Evolutionary conservation across 2,888 invertebrate species (phyloP).

Genomic region (Incurvaria masculella): DNA sequence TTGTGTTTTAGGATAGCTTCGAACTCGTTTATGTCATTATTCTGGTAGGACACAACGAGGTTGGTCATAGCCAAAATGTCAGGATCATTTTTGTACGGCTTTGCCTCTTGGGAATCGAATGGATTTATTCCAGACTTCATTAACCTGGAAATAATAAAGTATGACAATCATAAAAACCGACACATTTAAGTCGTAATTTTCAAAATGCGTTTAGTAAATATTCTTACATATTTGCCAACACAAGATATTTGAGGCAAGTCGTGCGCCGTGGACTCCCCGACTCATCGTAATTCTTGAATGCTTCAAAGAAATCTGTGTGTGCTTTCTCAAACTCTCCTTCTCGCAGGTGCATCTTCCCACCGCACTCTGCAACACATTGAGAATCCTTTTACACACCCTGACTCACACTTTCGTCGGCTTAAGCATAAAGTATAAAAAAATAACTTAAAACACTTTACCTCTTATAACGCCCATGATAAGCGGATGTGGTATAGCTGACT

Average conservation of each 20-base stretch:
- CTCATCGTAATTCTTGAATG: slow-evolving; percentile 99
- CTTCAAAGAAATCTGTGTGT: slow-evolving; percentile 99
- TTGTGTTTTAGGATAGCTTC: slow-evolving; percentile 94
- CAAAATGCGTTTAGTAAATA: neutral
- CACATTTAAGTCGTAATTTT: too few species aligned
- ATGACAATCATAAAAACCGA: neutral
- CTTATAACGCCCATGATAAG: slow-evolving; percentile 99
- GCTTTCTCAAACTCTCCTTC: slow-evolving; percentile 99
- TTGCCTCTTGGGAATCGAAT: slow-evolving; percentile 99
- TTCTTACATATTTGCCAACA: slow-evolving; percentile 96
- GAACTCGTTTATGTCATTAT: slow-evolving; percentile 97
- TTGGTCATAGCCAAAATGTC: slow-evolving; percentile 99
- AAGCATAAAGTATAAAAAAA: neutral
- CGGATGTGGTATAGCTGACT: slow-evolving; percentile 99
- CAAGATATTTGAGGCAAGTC: slow-evolving; percentile 96
- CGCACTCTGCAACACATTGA: slow-evolving; percentile 71
- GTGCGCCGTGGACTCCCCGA: slow-evolving; percentile 96
- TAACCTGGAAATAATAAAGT: slow-evolving; percentile 58
- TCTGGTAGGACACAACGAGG: slow-evolving; percentile 94
- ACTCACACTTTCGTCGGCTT: too few species aligned
- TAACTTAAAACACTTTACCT: slow-evolving; percentile 51
- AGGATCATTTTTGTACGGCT: slow-evolving; percentile 99
- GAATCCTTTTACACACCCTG: neutral
- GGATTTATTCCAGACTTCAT: slow-evolving; percentile 99
- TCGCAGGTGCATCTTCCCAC: slow-evolving; percentile 98